Base-by-base conservation (phyloP, 2,113 vertebrate species). In the Pongo pygmaeus region DNA sequence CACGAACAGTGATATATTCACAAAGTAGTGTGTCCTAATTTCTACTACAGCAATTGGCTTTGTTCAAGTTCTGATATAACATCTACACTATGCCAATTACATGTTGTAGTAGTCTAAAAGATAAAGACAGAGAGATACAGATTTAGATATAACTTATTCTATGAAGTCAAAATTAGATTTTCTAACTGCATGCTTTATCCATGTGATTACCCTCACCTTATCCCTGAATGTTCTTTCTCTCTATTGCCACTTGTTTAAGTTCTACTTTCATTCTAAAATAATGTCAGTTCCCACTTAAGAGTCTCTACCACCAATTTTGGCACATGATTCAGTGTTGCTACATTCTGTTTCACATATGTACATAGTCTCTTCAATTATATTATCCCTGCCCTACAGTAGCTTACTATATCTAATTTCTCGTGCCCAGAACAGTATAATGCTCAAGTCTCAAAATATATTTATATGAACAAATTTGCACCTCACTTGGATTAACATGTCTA, bases 221-320 rank as follows among this genome's bases (percentile, higher is more conserved):
- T 2, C 20, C 32, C 50, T 89, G 92, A 77, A 94, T 86, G 55
- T 87, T 74, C 11, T 77, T 85, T 46, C n/a, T 88, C 74, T 6
- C 13, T 46, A 8, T 90, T 4, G 50, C 43, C 8, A 87, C 50
- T 43, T 92, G 8, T 84, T 80, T 80, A 92, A 94, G 96, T 90
- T 46, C n/a, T 88, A 59, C 46, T 97, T 97, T 67, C 59, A 90
- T 88, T 96, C 57, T 91, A 40, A 95, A 97, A 84, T 78, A 78
- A 95, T 59, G 30, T 64, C 57, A 91, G 48, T 75, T 94, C 23
- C 55, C 52, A 85, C n/a, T 80, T 55, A 81, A 74, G 48, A 94
- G 67, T 84, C 59, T 77, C 48, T 81, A 74, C 35, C 61, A 27
- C 14, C 30, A 91, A 84, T 77, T 69, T 27, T 61, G 72, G 50